These are phyloP conservation scores for Petaurus breviceps DNA, from an alignment of 2,113 vertebrate genomes.

Conservation along the genomic window DNA sequence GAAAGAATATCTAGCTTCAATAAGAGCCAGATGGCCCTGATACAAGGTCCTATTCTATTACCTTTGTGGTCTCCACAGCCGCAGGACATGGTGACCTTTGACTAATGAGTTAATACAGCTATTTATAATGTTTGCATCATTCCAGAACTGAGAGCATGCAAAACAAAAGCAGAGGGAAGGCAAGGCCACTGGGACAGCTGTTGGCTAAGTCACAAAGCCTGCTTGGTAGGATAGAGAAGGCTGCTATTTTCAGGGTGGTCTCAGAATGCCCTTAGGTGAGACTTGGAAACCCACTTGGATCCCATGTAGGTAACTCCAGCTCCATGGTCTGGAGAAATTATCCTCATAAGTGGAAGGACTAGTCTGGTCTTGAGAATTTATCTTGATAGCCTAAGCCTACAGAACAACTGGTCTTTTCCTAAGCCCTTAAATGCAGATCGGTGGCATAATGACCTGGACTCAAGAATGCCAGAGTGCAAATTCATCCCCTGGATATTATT, in stretches of 20 bases:
- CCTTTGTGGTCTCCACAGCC: neutral
- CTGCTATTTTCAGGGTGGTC: neutral
- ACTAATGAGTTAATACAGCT: neutral
- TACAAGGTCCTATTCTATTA: neutral
- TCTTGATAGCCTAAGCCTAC: neutral
- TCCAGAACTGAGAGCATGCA: neutral
- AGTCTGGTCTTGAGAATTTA: neutral
- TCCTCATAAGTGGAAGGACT: neutral
- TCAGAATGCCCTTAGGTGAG: too few species aligned
- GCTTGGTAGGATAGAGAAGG: accelerated
- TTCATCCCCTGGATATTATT: neutral
- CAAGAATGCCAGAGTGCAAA: neutral
- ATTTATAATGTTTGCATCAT: neutral
- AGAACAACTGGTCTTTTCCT: neutral
- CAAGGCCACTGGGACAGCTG: neutral
- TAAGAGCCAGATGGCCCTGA: neutral
- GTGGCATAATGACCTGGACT: neutral
- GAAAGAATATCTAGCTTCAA: neutral
- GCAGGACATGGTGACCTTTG: neutral
- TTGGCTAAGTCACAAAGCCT: neutral
- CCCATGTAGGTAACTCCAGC: neutral
- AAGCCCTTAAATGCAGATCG: neutral
- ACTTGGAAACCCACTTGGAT: neutral
- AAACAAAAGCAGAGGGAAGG: neutral
- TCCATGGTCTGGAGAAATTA: neutral